Evolutionary conservation across 2,888 invertebrate species (phyloP).

Genomic region (Temnothorax unifasciatus): DNA sequence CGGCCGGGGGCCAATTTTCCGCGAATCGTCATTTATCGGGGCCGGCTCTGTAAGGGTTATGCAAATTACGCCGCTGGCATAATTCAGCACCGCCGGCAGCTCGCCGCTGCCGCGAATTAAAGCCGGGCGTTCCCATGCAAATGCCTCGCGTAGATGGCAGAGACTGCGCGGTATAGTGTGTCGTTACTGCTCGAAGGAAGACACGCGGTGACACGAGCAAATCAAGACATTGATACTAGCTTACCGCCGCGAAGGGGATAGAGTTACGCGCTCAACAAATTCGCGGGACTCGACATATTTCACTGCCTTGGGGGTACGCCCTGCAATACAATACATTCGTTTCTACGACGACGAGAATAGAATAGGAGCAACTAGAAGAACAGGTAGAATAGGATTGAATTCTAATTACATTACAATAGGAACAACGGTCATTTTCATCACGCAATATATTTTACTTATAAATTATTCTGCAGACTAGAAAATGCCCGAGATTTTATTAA

Average conservation of each 20-base stretch:
- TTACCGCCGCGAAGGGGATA: slow-evolving; percentile 24
- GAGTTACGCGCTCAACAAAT: slow-evolving; percentile 33
- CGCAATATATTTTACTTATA: not conserved
- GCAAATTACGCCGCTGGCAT: slow-evolving; percentile 80
- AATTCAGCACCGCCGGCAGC: slow-evolving; percentile 78
- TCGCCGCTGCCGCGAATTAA: slow-evolving; percentile 76
- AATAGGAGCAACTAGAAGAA: not conserved
- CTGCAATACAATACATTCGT: not conserved
- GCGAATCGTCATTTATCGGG: slow-evolving; percentile 83
- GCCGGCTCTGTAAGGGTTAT: slow-evolving; percentile 79
- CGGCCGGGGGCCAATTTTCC: slow-evolving; percentile 78
- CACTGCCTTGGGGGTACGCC: not conserved
- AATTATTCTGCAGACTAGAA: not conserved
- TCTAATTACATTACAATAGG: not conserved
- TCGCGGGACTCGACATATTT: not conserved
- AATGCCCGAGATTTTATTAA: not conserved
- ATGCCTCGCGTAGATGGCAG: slow-evolving; percentile 62
- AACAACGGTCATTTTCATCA: not conserved
- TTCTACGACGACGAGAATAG: not conserved
- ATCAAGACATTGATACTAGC: slow-evolving; percentile 58
- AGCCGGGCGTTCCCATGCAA: slow-evolving; percentile 79
- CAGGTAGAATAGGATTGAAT: not conserved
- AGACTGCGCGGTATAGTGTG: slow-evolving; percentile 4
- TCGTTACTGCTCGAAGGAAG: slow-evolving; percentile 58
- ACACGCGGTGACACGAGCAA: slow-evolving; percentile 44